A percentile compares a stretch with the other conserved stretches of the same genome.
phyloP scores from a whole-genome alignment of 2,113 vertebrate genomes.

The Callionymus lyra region DNA sequence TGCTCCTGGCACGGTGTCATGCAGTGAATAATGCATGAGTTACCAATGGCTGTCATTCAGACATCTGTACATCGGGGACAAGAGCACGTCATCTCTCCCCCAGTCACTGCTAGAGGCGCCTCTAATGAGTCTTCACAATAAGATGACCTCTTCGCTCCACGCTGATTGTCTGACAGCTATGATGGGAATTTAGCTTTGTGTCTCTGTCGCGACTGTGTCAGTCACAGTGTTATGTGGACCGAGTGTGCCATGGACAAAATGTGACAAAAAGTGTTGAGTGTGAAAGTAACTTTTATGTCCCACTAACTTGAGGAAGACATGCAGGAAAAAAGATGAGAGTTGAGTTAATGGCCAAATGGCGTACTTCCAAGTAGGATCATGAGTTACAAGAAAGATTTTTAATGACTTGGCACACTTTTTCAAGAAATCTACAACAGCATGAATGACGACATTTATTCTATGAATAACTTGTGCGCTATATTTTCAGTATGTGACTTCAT shows the following conservation, averaged over 20 bases:
- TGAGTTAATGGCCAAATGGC: too few relatives aligned
- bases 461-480: too few relatives aligned
- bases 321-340: too few relatives aligned
- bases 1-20: slow-evolving; percentile 11
- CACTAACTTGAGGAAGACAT: too few relatives aligned
- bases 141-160: slow-evolving; percentile 27
- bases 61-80: slow-evolving; percentile 31
- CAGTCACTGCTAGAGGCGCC: slow-evolving; percentile 18
- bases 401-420: background rate
- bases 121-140: slow-evolving; percentile 38
- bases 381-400: too few relatives aligned
- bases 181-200: slow-evolving; percentile 12
- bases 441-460: too few relatives aligned
- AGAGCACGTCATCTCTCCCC: slow-evolving; percentile 44
- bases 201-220: slow-evolving; percentile 9
- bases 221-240: slow-evolving; percentile 8
- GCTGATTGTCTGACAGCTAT: slow-evolving; percentile 27
- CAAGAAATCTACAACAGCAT: too few relatives aligned
- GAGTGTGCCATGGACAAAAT: slow-evolving; percentile 2
- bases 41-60: slow-evolving; percentile 46
- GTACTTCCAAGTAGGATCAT: too few relatives aligned
- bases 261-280: background rate
- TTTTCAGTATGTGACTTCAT: too few relatives aligned
- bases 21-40: slow-evolving; percentile 49
- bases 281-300: background rate